Percentiles rank a stretch among this genome's conserved stretches.
Conservation (phyloP, 1,140 invertebrate genomes). For the Drosophila pandora region DNA sequence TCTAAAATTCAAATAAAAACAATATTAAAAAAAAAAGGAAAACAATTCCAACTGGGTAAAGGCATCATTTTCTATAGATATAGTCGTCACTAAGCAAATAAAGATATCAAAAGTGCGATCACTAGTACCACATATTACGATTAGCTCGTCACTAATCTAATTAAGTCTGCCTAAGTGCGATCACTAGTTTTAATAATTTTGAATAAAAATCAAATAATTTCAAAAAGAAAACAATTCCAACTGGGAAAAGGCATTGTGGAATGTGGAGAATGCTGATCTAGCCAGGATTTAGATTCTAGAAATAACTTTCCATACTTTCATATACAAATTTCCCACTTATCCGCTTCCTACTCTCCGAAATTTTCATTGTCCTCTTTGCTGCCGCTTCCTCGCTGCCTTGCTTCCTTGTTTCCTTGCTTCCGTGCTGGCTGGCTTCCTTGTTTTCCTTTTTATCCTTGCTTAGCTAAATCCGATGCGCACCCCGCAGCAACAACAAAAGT, state of each 20-base stretch:
- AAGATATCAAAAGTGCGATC: too few species aligned
- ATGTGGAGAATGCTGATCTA: background rate
- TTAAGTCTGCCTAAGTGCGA: too few species aligned
- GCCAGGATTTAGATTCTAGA: background rate
- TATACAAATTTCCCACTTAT: background rate
- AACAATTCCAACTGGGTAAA: background rate
- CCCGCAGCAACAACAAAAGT: slow-evolving; percentile 39
- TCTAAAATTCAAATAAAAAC: too few species aligned
- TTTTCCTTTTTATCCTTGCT: background rate
- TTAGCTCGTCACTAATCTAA: too few species aligned
- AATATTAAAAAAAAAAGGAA: too few species aligned
- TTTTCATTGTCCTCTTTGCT: slow-evolving; percentile 12
- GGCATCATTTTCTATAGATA: too few species aligned
- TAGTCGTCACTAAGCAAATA: too few species aligned
- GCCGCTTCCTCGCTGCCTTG: slow-evolving; percentile 10
- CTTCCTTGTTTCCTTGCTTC: background rate
- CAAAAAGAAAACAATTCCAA: background rate
- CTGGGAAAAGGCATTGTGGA: background rate
- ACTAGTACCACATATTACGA: too few species aligned
- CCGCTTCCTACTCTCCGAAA: background rate
- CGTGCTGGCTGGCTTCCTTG: slow-evolving; percentile 11
- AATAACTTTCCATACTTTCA: too few species aligned
- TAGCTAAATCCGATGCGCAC: slow-evolving; percentile 62
- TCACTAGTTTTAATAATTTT: too few species aligned
- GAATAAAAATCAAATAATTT: too few species aligned